Percentiles rank a stretch among this genome's conserved stretches.
These are phyloP conservation scores for Brachionus plicatilis DNA, from an alignment of 1,140 invertebrate genomes.

Conservation along the genomic window DNA sequence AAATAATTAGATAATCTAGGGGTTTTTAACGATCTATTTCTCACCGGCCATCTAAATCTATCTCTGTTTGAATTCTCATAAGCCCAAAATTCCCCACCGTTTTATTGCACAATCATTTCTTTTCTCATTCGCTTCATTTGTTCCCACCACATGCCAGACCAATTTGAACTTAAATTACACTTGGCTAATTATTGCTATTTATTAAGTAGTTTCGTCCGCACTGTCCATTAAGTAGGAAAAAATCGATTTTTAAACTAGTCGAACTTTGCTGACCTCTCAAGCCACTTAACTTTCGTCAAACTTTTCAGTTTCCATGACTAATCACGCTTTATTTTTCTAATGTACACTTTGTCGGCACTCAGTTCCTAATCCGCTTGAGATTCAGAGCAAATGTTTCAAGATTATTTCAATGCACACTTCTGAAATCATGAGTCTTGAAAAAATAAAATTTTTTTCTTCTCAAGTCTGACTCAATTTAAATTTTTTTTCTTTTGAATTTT, in stretches of 20 bases:
- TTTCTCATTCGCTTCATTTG: neutral
- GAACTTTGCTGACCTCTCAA: neutral
- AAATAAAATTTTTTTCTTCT: too few relatives aligned
- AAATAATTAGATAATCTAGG: neutral
- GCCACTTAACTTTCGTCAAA: neutral
- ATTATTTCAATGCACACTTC: neutral
- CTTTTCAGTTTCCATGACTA: neutral
- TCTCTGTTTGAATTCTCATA: neutral
- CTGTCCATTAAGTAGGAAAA: neutral
- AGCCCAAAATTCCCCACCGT: neutral
- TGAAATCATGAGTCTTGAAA: neutral
- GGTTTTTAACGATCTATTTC: neutral
- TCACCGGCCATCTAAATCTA: neutral
- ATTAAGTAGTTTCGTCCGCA: neutral
- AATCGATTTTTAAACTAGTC: neutral
- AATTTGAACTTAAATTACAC: neutral
- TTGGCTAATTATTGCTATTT: neutral
- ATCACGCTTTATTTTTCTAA: neutral
- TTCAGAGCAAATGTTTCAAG: neutral
- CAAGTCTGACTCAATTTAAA: too few relatives aligned
- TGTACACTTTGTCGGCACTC: neutral
- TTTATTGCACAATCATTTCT: neutral
- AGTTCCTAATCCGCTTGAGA: neutral
- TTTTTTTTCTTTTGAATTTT: too few relatives aligned
- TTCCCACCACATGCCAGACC: neutral